Base-by-base conservation (phyloP, 2,113 vertebrate species). In the Sorex fumeus region DNA sequence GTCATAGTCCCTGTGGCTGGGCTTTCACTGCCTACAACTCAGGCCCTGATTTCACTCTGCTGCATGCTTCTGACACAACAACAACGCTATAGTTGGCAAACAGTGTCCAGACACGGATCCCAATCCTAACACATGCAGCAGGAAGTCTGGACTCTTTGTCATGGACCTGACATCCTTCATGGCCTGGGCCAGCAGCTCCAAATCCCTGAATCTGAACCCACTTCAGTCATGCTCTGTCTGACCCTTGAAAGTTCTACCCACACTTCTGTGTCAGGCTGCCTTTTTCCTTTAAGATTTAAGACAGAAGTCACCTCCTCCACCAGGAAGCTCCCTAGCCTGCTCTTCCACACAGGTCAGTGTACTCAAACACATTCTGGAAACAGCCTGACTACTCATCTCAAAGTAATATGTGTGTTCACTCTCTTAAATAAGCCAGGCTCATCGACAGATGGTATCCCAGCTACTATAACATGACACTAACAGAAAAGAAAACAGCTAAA, bases 381-480 rank as follows among this genome's bases (percentile, higher is more conserved):
- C 53, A 19, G 2, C 36, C 13, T 36, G 15, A 21, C 30, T 8
- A n/a, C 3, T 12, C 13, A 6, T 23, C 32, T 25, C 45, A n/a
- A 27, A 64, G 69, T 34, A 18, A 11, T 53, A 32, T 77, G 72
- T 11, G 27, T 13, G 10, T 28, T 69, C 18, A 12, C 11, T 15
- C 30, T 75, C 36, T 2, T 8, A 4, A 43, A 4, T 2, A 8
- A 21, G 28, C 71, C 25, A 21, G 82, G 34, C 10, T 57, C 30
- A 19, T 2, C 32, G 9, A 88, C 10, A 13, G 23, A 40, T 0
- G 15, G 60, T 0, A 21, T 16, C 62, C 27, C 25, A n/a, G 10
- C 2, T 18, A 36, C 23, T 1, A 0, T 1, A n/a, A 50, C 0
- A 45, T 57, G n/a, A 25, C 8, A 32, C 11, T n/a, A 3, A 7